These are phyloP conservation scores for Calliphora vomitoria DNA, from an alignment of 2,888 invertebrate species.

Conservation along the genomic window DNA sequence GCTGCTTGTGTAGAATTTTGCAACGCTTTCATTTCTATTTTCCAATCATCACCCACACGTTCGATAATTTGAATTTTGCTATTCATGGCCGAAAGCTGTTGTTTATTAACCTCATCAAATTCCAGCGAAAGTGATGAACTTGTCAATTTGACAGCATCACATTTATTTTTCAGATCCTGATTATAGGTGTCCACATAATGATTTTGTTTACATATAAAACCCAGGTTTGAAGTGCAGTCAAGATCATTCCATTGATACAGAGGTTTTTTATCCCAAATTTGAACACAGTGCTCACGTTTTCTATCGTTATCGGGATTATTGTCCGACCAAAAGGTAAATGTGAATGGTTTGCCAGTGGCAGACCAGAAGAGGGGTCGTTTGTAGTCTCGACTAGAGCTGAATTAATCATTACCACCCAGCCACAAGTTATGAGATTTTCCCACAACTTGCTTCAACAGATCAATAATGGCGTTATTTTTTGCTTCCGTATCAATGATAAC, in stretches of 20 bases:
- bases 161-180: neutral
- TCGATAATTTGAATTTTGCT: neutral
- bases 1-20: neutral
- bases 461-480: slow-evolving; percentile 22
- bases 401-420: slow-evolving; percentile 50
- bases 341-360: slow-evolving; percentile 5
- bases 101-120: neutral
- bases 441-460: neutral
- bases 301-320: slow-evolving; percentile 6
- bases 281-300: slow-evolving; percentile 21
- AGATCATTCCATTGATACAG: slow-evolving; percentile 43
- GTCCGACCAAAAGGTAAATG: slow-evolving; percentile 1
- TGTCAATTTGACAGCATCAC: neutral
- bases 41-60: neutral
- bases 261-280: neutral
- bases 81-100: neutral
- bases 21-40: neutral
- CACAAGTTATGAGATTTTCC: slow-evolving; percentile 24
- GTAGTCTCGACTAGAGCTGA: neutral
- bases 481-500: slow-evolving; percentile 16
- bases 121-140: neutral
- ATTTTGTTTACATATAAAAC: slow-evolving; percentile 42
- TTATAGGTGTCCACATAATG: neutral
- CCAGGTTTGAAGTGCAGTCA: neutral
- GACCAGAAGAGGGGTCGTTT: slow-evolving; percentile 46